Evolutionary conservation across 2,888 invertebrate species (phyloP), one percentile per base, ranked within the genome.

Genomic region (Gari tellinella): DNA sequence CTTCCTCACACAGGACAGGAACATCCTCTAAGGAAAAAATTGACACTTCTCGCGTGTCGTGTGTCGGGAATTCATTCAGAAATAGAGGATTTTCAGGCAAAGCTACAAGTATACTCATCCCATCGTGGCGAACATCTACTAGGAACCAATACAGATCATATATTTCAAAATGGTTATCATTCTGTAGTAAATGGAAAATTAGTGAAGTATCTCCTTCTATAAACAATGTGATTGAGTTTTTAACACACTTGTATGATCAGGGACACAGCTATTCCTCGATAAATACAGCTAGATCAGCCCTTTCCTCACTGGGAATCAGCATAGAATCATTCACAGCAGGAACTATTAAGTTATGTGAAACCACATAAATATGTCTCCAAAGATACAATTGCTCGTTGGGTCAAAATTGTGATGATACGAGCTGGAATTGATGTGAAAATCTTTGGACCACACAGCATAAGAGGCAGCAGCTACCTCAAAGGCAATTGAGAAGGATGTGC

Each of bases 121-220:
- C 62, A 43, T 72, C 79, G 37, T 81, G 76, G 74, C 48, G 63
- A 46, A 45, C 17, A 15, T 49, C 60, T 21, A 80, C 78, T 26
- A 56, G 70, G 26, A n/a, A 70, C 48, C 66, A 72, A 49, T 78
- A 75, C 46, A 37, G 61, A 45, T 37, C 37, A 21, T 70, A 61
- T 70, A 63, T 72, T 38, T 68, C 65, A 17, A 74, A 53, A 75
- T 80, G 80, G 78, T 45, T 72, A 58, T 63, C 38, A 26, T 79
- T 64, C 73, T 76, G 68, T 69, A 1, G 37, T 66, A 15, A 60
- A 58, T n/a, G 61, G 56, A 23, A 73, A 40, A 67, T 69, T 72
- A 56, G 52, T 81, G 41, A 55, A 41, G 15, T 70, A 70, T 65
- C 26, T 56, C 46, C 60, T 31, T 55, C 70, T 73, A 14, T 70